phyloP scores from a whole-genome alignment of 2,797 vertebrate species.

The Eupleurogrammus muticus region DNA sequence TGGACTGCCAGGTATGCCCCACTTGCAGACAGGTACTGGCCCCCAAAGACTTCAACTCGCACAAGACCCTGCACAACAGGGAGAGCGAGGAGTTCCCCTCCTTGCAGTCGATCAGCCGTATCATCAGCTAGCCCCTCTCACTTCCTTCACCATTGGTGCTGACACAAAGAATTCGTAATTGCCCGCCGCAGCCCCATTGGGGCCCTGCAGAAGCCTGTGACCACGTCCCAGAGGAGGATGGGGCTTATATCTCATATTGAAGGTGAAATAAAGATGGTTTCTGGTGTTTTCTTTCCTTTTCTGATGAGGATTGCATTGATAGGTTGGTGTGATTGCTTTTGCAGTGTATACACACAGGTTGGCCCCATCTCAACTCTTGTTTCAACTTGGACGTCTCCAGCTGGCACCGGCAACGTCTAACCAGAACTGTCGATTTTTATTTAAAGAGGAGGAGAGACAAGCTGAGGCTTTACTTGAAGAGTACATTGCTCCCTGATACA shows the following conservation, averaged over 20 bases:
- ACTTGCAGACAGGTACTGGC: conserved; percentile 95
- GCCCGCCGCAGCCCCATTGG: conserved; percentile 13
- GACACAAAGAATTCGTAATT: conserved; percentile 2
- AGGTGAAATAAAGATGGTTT: conserved; percentile 33
- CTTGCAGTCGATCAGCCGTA: conserved; percentile 93
- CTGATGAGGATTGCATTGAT: conserved; percentile 25
- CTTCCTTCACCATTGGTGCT: conserved; percentile 24
- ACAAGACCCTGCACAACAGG: conserved; percentile 90
- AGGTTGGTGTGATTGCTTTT: conserved; percentile 38
- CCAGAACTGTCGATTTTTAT: conserved; percentile 40
- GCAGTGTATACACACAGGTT: conserved; percentile 29
- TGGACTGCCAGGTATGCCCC: conserved; percentile 94
- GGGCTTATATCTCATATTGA: conserved; percentile 28
- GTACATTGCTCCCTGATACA: conserved; percentile 28
- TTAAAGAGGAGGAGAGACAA: conserved; percentile 44
- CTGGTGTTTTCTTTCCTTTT: conserved; percentile 30
- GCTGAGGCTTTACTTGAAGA: conserved; percentile 56
- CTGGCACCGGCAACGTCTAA: conserved; percentile 51
- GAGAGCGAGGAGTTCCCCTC: conserved; percentile 95
- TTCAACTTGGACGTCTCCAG: conserved; percentile 43
- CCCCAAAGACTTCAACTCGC: conserved; percentile 89
- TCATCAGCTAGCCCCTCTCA: conserved; percentile 89
- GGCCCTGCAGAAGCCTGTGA: conserved; percentile 37
- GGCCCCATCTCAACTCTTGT: conserved; percentile 26
- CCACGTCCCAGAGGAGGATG: conserved; percentile 25